These are phyloP conservation scores for Tiaroga cobitis DNA, from an alignment of 2,797 vertebrate species.

Conservation along the genomic window DNA sequence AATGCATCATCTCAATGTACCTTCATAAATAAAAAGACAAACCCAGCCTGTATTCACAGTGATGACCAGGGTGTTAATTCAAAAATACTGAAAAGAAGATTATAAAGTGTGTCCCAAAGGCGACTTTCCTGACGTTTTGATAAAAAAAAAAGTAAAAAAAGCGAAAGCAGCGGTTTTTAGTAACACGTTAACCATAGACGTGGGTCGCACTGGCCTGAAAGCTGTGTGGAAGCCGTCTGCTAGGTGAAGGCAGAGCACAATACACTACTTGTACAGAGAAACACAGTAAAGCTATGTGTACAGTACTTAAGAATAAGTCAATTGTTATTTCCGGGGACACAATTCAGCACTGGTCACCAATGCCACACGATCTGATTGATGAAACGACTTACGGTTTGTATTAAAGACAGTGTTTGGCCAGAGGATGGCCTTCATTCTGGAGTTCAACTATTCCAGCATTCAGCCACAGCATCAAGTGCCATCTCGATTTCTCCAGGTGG, in stretches of 20 bases:
- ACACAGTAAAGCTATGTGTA: constrained; percentile 85
- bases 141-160: constrained; percentile 62
- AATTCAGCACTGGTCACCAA: constrained; percentile 66
- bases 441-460: constrained; percentile 81
- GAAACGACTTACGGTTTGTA: constrained; percentile 40
- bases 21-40: constrained; percentile 81
- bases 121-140: constrained; percentile 70
- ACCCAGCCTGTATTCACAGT: constrained; percentile 83
- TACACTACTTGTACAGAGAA: constrained; percentile 65
- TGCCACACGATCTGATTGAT: constrained; percentile 58
- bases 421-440: constrained; percentile 72
- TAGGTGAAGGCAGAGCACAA: constrained; percentile 66
- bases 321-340: constrained; percentile 75
- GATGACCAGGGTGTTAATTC: constrained; percentile 79
- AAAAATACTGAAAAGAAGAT: constrained; percentile 84
- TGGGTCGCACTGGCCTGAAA: constrained; percentile 75
- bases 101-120: constrained; percentile 80
- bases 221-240: constrained; percentile 70
- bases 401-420: constrained; percentile 63
- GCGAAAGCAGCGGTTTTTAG: constrained; percentile 80
- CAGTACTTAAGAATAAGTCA: constrained; percentile 81
- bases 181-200: constrained; percentile 75
- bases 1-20: constrained; percentile 82
- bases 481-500: constrained; percentile 69
- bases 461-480: constrained; percentile 82